Evolutionary conservation across 2,113 vertebrate species (phyloP).

Genomic region (rat (Rattus norvegicus)): GRCr8 NC_086039.1:15213001-15213500

Average conservation of each 20-base stretch:
- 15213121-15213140: constrained; percentile 27
- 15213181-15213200: constrained; percentile 56
- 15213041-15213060: constrained; percentile 60
- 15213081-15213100: constrained; percentile 59
- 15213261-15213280: constrained; percentile 60
- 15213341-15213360: constrained; percentile 39
- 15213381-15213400: constrained; percentile 49
- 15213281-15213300: constrained; percentile 40
- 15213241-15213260: constrained; percentile 67
- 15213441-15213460: constrained; percentile 41
- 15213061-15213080: constrained; percentile 56
- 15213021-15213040: constrained; percentile 64
- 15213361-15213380: constrained; percentile 39
- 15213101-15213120: constrained; percentile 17
- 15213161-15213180: constrained; percentile 35
- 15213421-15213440: constrained; percentile 57
- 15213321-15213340: constrained; percentile 19
- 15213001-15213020: constrained; percentile 70
- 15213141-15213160: constrained; percentile 3
- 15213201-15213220: constrained; percentile 20
- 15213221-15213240: constrained; percentile 51
- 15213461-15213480: constrained; percentile 54
- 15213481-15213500: constrained; percentile 56
- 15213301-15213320: constrained; percentile 7
- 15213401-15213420: constrained; percentile 33